phyloP scores from a whole-genome alignment of 2,113 vertebrate species.

The Podarcis muralis region DNA sequence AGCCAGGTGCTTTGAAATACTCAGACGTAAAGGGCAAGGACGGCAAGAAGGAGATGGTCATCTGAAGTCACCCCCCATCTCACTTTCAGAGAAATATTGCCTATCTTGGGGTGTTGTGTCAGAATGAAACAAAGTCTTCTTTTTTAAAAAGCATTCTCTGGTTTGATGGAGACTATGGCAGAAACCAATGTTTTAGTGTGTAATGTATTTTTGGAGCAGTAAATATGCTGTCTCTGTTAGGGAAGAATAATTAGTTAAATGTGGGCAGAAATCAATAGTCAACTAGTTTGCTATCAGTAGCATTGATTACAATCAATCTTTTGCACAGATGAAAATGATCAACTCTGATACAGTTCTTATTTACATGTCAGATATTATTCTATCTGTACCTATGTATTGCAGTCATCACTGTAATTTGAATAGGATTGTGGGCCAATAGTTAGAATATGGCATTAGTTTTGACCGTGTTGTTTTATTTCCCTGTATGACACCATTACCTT shows the following conservation, averaged over 20 bases:
- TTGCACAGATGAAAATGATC: neutral
- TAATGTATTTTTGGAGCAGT: constrained; percentile 37
- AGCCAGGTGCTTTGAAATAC: too few relatives aligned
- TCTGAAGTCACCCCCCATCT: neutral
- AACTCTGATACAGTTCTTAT: constrained; percentile 3
- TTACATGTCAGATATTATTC: neutral
- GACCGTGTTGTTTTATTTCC: neutral
- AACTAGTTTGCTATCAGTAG: constrained; percentile 39
- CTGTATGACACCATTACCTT: neutral
- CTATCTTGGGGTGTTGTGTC: constrained; percentile 33
- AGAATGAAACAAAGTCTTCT: constrained; percentile 51
- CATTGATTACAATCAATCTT: constrained; percentile 53
- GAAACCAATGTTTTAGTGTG: constrained; percentile 56
- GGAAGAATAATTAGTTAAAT: constrained; percentile 60
- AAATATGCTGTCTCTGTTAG: constrained; percentile 63
- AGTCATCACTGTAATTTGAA: neutral
- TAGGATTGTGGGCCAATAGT: neutral
- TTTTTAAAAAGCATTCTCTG: constrained; percentile 38
- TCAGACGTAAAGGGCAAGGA: too few relatives aligned
- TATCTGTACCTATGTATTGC: neutral
- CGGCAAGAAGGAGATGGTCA: too few relatives aligned
- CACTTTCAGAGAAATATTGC: neutral
- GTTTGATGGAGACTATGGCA: constrained; percentile 62
- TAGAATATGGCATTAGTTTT: neutral
- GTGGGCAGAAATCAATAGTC: constrained; percentile 55